These are phyloP conservation scores for Melipona quadrifasciata DNA, from an alignment of 1,140 invertebrate genomes.

Conservation along the genomic window DNA sequence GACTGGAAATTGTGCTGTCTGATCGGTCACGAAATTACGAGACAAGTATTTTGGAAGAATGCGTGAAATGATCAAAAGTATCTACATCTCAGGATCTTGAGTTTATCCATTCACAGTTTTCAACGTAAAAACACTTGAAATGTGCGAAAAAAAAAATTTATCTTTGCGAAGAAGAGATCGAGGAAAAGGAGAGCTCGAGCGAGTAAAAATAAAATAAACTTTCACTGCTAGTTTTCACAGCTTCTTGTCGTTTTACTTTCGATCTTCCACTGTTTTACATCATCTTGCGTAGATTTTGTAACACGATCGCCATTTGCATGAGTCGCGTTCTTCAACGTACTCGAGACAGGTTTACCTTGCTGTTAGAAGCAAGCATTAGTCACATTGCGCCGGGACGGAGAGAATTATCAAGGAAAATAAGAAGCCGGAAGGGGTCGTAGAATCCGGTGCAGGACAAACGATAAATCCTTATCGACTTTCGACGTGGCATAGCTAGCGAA, in stretches of 20 bases:
- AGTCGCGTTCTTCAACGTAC: neutral
- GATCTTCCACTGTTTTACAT: neutral
- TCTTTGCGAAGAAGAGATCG: neutral
- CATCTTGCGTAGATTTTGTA: too few species aligned
- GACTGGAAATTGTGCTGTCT: too few species aligned
- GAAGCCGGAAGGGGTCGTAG: neutral
- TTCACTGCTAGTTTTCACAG: too few species aligned
- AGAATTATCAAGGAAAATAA: constrained; percentile 33
- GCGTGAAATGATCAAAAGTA: too few species aligned
- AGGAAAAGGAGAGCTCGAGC: neutral
- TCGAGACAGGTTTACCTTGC: neutral
- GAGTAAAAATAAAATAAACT: neutral
- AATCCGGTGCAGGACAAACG: constrained; percentile 2
- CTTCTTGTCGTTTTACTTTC: too few species aligned
- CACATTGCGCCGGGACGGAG: too few species aligned
- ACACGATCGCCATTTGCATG: neutral
- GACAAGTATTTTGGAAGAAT: too few species aligned
- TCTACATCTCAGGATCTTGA: too few species aligned
- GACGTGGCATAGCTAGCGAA: constrained; percentile 1
- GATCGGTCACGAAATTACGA: too few species aligned
- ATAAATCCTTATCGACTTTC: constrained; percentile 58
- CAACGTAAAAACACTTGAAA: too few species aligned
- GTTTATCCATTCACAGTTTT: too few species aligned
- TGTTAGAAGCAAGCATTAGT: neutral
- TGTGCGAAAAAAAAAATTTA: too few species aligned